These are phyloP conservation scores for Bombus waltoni DNA, from an alignment of 1,140 invertebrate species.

Conservation along the genomic window DNA sequence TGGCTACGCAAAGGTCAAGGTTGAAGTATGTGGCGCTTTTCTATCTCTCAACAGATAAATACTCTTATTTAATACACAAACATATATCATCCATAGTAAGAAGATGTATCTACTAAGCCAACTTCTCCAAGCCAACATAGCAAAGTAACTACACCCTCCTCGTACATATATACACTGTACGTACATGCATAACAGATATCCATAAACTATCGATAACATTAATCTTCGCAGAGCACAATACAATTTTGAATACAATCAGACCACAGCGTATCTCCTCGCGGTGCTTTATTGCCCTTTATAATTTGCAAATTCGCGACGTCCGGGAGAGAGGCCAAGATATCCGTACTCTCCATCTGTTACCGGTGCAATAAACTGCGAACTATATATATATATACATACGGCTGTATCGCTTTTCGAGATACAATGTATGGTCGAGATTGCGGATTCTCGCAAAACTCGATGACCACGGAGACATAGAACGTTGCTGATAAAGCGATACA, in stretches of 20 bases:
- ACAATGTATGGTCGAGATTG: neutral
- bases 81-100: neutral
- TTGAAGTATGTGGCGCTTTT: neutral
- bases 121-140: neutral
- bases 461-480: neutral
- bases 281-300: conserved; percentile 8
- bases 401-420: conserved; percentile 7
- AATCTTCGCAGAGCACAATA: conserved; percentile 22
- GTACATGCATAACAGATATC: neutral
- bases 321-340: neutral
- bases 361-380: conserved; percentile 12
- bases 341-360: neutral
- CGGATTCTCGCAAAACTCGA: conserved; percentile 28
- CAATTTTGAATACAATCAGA: conserved; percentile 11
- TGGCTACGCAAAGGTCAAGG: neutral
- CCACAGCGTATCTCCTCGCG: neutral
- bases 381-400: neutral
- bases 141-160: no score
- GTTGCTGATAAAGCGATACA: neutral
- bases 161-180: neutral
- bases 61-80: neutral
- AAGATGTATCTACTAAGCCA: conserved; percentile 31
- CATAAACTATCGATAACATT: conserved; percentile 40
- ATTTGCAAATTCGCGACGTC: conserved; percentile 34
- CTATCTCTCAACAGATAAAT: neutral